Percentiles rank a stretch among this genome's conserved stretches.
Evolutionary conservation across 2,113 vertebrate genomes (phyloP).

Genomic region (Aythya baeri): DNA sequence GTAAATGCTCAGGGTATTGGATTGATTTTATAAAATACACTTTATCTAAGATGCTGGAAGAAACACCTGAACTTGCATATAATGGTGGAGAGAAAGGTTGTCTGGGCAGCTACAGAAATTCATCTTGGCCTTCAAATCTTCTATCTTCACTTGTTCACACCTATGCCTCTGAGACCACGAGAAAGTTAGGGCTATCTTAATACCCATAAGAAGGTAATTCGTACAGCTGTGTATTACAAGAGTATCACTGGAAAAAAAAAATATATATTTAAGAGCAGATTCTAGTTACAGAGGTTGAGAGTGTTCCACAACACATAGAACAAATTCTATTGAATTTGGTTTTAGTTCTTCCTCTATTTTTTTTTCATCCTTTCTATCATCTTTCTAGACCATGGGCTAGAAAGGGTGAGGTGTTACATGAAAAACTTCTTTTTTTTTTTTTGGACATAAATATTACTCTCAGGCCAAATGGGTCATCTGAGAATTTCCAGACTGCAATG

Average conservation of each 20-base stretch:
- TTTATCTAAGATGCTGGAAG: neutral
- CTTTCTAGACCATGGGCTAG: neutral
- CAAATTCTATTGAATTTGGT: neutral
- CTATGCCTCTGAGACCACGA: neutral
- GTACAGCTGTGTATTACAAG: neutral
- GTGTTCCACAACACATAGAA: neutral
- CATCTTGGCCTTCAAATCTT: neutral
- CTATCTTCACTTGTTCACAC: neutral
- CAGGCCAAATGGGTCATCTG: neutral
- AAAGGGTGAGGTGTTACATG: neutral
- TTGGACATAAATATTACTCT: neutral
- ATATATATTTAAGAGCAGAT: accelerated
- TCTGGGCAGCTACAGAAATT: neutral
- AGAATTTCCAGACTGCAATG: neutral
- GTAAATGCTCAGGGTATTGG: neutral
- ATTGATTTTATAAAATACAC: neutral
- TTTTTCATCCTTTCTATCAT: accelerated
- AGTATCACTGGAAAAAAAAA: neutral
- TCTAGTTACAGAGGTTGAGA: neutral
- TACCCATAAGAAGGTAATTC: neutral
- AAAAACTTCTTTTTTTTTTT: neutral
- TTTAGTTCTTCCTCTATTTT: neutral
- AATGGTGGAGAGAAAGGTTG: neutral
- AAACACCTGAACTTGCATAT: neutral
- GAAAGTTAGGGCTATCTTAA: neutral